Evolutionary conservation across 2,797 vertebrate species (phyloP), one percentile per base, ranked within the genome.

Genomic region (Coreius guichenoti): DNA sequence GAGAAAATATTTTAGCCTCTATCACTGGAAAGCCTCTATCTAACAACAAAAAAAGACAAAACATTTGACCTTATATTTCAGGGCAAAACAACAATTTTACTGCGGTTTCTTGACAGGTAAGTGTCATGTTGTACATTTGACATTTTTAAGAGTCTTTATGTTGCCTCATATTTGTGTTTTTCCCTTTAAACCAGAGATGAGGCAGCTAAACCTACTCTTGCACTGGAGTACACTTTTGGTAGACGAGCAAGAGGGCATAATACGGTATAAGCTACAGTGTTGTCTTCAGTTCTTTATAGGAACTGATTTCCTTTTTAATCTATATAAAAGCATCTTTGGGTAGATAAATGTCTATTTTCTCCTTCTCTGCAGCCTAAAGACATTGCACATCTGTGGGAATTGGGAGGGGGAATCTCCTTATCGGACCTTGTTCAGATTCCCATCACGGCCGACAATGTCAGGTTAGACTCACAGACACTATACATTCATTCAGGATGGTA

Each of bases 71-170:
- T 8, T 70, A 5, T 36, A 14, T 51, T 80, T 78, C 85, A 99
- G 98, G 98, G 98, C 80, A 99, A 99, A 94, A 98, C 97, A 51
- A 97, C 97, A 31, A 96, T 99, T 93, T 95, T 99, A 75, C 95
- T 98, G 87, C 91, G 97, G 85, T 99, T 96, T 87, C 96, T 99
- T 81, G 98, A 99, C 91, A 98, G 97, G 98, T 99, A 92, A 86
- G 93, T 36, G 33, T 69, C n/a, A 26, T n/a, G 43, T 33, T 77
- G 65, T 39, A 47, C 49, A 21, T 13, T 23, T 63, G 8, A 68
- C 23, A 8, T 33, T 56, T 16, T 56, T 33, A 14, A 31, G 7
- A 11, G 33, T 47, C 63, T 65, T 67, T 1, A 21, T 17, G 2
- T 39, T 4, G 3, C 31, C 17, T 63, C 9, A 3, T 47, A 23